Conservation (phyloP, 1,140 invertebrate species). For the Drosophila grimshawi region DNA sequence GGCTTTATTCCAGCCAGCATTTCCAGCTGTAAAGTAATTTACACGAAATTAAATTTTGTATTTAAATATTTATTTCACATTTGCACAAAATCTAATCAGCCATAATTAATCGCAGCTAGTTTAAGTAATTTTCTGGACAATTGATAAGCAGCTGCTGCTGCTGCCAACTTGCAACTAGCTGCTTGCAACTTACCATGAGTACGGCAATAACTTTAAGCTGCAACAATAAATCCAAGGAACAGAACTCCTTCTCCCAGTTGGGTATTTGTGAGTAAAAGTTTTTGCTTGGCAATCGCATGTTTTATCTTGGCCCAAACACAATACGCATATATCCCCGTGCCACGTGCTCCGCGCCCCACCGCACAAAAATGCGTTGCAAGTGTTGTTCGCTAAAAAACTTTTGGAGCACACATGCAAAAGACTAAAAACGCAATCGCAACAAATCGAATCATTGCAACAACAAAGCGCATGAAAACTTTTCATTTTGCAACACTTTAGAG, state of each 20-base stretch:
- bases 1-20: too few species aligned
- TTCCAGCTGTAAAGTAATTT: too few species aligned
- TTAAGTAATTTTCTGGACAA: constrained; percentile 46
- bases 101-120: constrained; percentile 58
- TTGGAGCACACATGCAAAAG: constrained; percentile 76
- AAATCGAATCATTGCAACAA: constrained; percentile 81
- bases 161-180: constrained; percentile 21
- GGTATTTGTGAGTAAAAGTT: constrained; percentile 69
- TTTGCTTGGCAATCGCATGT: constrained; percentile 68
- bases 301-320: constrained; percentile 61
- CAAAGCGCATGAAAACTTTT: constrained; percentile 68
- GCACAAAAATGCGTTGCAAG: constrained; percentile 1
- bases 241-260: constrained; percentile 35
- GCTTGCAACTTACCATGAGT: background rate
- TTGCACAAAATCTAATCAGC: constrained; percentile 35
- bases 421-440: constrained; percentile 81
- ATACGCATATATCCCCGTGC: constrained; percentile 18
- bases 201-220: constrained; percentile 64
- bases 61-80: background rate
- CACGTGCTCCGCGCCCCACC: background rate
- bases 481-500: constrained; percentile 74
- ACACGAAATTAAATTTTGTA: too few species aligned
- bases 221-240: constrained; percentile 62
- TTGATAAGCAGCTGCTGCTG: constrained; percentile 45
- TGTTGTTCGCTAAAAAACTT: constrained; percentile 28